Conservation (phyloP, 2,888 invertebrate species). For the Drosophila cracens region DNA sequence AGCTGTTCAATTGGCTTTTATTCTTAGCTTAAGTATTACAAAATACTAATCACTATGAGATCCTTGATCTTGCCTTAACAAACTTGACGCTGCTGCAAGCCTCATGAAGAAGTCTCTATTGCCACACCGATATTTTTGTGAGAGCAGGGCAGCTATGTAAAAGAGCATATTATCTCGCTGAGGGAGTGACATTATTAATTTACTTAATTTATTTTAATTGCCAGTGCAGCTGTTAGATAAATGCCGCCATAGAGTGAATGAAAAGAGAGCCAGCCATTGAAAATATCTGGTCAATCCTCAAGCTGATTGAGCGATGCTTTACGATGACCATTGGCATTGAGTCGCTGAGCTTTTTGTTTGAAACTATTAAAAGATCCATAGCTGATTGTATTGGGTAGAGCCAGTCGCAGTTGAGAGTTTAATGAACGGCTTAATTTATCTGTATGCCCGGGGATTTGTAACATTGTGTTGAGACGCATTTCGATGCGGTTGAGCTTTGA, state of each 20-base stretch:
- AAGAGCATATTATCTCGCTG: slow-evolving; percentile 4
- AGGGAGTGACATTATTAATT: slow-evolving; percentile 82
- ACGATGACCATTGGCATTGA: slow-evolving; percentile 60
- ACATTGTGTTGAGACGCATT: slow-evolving; percentile 33
- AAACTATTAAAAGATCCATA: slow-evolving; percentile 57
- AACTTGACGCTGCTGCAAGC: not conserved
- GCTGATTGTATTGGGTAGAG: slow-evolving; percentile 46
- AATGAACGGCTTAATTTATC: slow-evolving; percentile 31
- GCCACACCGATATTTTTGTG: not conserved
- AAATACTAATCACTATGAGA: not conserved
- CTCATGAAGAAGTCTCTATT: not conserved
- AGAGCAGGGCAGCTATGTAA: not conserved
- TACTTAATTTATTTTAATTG: slow-evolving; percentile 82
- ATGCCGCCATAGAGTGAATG: slow-evolving; percentile 61
- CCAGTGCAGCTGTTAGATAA: slow-evolving; percentile 62
- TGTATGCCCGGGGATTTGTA: slow-evolving; percentile 43
- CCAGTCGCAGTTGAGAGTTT: slow-evolving; percentile 42
- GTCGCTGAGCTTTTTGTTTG: slow-evolving; percentile 42
- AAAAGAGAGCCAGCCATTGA: slow-evolving; percentile 24
- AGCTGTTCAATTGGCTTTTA: not conserved
- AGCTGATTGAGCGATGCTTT: slow-evolving; percentile 75
- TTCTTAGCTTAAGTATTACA: not conserved
- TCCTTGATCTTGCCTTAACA: not conserved
- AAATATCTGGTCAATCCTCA: slow-evolving; percentile 30
- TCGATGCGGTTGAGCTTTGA: slow-evolving; percentile 55